Conservation (phyloP, 2,113 vertebrate genomes). For the Chaenocephalus aceratus region DNA sequence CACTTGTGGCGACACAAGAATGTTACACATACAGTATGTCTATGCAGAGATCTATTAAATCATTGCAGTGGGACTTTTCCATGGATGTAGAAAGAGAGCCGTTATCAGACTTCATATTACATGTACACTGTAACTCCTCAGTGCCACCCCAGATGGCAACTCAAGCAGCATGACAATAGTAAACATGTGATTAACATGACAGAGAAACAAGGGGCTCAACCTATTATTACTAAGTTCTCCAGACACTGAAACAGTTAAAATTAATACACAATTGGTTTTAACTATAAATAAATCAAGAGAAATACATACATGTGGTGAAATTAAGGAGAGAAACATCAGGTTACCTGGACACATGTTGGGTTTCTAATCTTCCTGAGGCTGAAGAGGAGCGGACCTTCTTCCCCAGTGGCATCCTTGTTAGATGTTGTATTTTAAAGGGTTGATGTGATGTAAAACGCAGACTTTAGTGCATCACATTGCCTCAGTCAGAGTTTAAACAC, state of each 20-base stretch:
- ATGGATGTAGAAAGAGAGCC: neutral
- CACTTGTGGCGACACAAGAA: neutral
- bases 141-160: constrained; percentile 24
- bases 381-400: constrained; percentile 77
- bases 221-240: neutral
- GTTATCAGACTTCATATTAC: constrained; percentile 30
- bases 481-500: constrained; percentile 21
- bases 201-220: constrained; percentile 27
- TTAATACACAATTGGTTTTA: neutral
- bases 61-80: constrained; percentile 8
- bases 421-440: neutral
- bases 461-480: constrained; percentile 20
- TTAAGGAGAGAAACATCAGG: constrained; percentile 18
- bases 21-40: neutral
- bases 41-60: neutral
- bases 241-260: constrained; percentile 11
- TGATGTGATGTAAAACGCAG: constrained; percentile 14
- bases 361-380: constrained; percentile 84
- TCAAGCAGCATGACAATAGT: constrained; percentile 78
- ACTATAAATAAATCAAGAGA: neutral
- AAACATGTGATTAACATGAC: constrained; percentile 68
- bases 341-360: constrained; percentile 80
- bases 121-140: constrained; percentile 13
- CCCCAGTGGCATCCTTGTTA: constrained; percentile 62
- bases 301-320: neutral